These are phyloP conservation scores for Melanostigma gelatinosum DNA, from an alignment of 2,113 vertebrate genomes.

Conservation along the genomic window DNA sequence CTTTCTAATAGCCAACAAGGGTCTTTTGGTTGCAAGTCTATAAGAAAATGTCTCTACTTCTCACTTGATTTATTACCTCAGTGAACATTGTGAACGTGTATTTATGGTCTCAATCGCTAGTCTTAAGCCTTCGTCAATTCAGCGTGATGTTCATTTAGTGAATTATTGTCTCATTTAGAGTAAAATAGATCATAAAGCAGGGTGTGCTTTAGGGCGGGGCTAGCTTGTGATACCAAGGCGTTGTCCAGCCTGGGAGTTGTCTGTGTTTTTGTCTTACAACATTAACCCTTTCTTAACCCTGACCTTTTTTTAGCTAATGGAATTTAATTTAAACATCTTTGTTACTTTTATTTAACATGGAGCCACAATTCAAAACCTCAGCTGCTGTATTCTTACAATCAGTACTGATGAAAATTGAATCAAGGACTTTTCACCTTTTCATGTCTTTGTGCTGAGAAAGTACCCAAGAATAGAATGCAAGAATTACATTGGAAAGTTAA, in stretches of 20 bases:
- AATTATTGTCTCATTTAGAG: too few relatives aligned
- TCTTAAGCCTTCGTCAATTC: background rate
- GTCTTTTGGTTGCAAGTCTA: too few relatives aligned
- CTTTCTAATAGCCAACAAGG: background rate
- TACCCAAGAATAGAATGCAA: constrained; percentile 5
- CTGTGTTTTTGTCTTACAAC: too few relatives aligned
- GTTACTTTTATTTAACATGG: constrained; percentile 25
- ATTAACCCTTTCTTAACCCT: too few relatives aligned
- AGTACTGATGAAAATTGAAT: constrained; percentile 17
- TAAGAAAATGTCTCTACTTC: background rate
- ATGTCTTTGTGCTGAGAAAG: constrained; percentile 11
- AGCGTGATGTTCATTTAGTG: background rate
- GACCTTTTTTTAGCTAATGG: background rate
- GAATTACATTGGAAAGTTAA: background rate
- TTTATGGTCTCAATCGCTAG: background rate
- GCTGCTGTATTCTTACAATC: constrained; percentile 10
- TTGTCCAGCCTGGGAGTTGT: too few relatives aligned
- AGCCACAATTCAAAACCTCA: constrained; percentile 8
- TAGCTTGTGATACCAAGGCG: too few relatives aligned
- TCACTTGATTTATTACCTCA: background rate
- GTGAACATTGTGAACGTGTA: background rate
- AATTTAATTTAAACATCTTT: background rate
- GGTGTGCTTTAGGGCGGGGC: too few relatives aligned
- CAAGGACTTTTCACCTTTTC: constrained; percentile 24
- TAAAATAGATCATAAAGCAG: too few relatives aligned